Percentiles rank a stretch among this genome's conserved stretches.
These are phyloP conservation scores for Stenodera caucasica DNA, from an alignment of 2,888 invertebrate species.

Conservation along the genomic window DNA sequence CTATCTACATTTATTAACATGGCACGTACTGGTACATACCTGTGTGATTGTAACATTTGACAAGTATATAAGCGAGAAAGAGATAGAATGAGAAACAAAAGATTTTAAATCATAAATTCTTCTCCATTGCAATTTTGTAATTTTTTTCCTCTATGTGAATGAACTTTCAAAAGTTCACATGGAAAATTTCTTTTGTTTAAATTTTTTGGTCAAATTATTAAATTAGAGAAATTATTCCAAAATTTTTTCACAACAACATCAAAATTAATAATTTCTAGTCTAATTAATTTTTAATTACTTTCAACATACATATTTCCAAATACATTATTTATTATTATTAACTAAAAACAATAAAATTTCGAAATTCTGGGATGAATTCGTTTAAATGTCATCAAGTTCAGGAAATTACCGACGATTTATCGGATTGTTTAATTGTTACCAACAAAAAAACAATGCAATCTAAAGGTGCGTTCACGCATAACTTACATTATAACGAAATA, in stretches of 20 bases:
- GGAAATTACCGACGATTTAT: no score
- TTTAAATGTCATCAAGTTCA: neutral
- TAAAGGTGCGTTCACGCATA: no score
- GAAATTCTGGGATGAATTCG: neutral
- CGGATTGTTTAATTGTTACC: no score
- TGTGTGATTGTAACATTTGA: neutral
- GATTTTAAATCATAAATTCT: neutral
- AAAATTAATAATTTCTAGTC: neutral
- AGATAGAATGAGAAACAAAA: neutral
- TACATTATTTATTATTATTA: no score
- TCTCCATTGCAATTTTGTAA: neutral
- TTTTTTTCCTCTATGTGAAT: neutral
- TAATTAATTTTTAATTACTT: neutral
- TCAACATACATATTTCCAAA: no score
- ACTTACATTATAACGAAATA: no score
- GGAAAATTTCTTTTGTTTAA: neutral
- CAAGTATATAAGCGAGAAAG: neutral
- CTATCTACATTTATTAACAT: neutral
- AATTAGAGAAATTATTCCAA: neutral
- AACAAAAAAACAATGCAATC: no score
- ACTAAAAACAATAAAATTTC: neutral
- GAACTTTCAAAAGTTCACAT: slow-evolving; percentile 4
- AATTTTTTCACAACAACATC: neutral
- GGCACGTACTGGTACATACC: slow-evolving; percentile 13
- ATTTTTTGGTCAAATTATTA: neutral